Percentiles rank a stretch among this genome's conserved stretches.
Evolutionary conservation across 2,888 invertebrate genomes (phyloP).

Genomic region (Spodoptera picta): DNA sequence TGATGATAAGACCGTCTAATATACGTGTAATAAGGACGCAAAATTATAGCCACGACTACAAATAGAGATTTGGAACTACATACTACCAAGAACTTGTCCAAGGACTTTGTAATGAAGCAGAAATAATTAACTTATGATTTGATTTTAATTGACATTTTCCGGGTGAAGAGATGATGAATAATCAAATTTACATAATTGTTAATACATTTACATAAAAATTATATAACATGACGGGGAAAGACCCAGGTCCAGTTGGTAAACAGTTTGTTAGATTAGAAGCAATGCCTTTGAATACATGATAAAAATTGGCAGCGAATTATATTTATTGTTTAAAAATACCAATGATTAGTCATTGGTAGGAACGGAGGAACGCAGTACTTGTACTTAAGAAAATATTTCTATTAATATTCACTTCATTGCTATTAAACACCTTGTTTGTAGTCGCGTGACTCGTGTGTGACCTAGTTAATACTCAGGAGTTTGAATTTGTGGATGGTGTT

Average conservation of each 20-base stretch:
- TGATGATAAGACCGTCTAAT: too few relatives aligned
- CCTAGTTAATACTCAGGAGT: too few relatives aligned
- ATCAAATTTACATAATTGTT: slow-evolving; percentile 1
- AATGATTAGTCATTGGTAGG: slow-evolving; percentile 15
- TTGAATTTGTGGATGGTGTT: too few relatives aligned
- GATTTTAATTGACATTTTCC: slow-evolving; percentile 3
- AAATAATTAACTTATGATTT: background rate
- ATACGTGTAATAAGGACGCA: too few relatives aligned
- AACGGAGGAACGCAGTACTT: slow-evolving; percentile 19
- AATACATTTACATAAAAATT: slow-evolving; percentile 1
- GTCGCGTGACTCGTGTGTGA: too few relatives aligned
- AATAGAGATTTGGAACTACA: too few relatives aligned
- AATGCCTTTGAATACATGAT: slow-evolving; percentile 13
- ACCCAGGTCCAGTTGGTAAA: slow-evolving; percentile 4
- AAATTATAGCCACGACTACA: too few relatives aligned
- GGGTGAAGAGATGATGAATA: slow-evolving; percentile 5
- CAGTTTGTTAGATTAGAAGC: background rate
- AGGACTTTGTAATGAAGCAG: background rate
- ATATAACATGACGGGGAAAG: slow-evolving; percentile 6
- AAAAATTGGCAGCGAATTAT: slow-evolving; percentile 19
- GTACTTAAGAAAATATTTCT: slow-evolving; percentile 15
- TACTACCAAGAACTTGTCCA: too few relatives aligned
- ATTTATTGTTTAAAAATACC: slow-evolving; percentile 33
- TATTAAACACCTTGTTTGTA: background rate
- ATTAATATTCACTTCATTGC: slow-evolving; percentile 9